A percentile compares a stretch with the other conserved stretches of the same genome.
Conservation (phyloP, 2,888 invertebrate species). For the Cotesia congregata region DNA sequence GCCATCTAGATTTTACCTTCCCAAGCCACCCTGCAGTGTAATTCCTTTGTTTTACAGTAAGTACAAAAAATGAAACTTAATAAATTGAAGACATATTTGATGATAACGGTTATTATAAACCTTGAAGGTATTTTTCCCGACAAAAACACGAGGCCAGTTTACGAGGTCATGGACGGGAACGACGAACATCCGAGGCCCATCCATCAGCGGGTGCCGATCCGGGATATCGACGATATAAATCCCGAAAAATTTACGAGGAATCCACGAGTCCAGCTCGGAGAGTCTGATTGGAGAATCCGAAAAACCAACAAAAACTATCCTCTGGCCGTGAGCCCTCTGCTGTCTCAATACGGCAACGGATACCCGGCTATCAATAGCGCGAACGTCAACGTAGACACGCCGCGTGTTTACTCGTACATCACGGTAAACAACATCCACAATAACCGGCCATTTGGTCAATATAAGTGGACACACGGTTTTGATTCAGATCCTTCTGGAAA, state of each 20-base stretch:
- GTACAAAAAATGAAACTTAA: no score
- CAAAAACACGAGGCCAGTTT: conserved; percentile 40
- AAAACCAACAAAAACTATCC: conserved; percentile 66
- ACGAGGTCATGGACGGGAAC: conserved; percentile 34
- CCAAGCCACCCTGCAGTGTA: no score
- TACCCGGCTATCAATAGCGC: conserved; percentile 69
- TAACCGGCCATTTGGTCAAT: conserved; percentile 76
- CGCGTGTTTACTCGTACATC: conserved; percentile 73
- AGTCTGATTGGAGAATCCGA: no score
- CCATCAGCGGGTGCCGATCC: conserved; percentile 15
- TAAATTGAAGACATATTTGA: no score
- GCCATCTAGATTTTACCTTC: no score
- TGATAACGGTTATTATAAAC: no score
- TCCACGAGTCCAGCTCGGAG: no score
- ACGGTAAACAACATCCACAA: conserved; percentile 79
- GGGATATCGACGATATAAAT: not conserved
- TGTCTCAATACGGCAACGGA: conserved; percentile 77
- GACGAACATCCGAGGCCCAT: conserved; percentile 21
- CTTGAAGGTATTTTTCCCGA: not conserved
- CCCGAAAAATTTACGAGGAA: not conserved
- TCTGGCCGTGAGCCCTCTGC: conserved; percentile 71
- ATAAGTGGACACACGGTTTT: conserved; percentile 68
- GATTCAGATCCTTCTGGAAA: conserved; percentile 34
- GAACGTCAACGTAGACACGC: conserved; percentile 35
- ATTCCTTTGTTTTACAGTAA: no score